Evolutionary conservation across 2,113 vertebrate species (phyloP), one percentile per base, ranked within the genome.

Genomic region (Cyanoramphus novaezelandiae): DNA sequence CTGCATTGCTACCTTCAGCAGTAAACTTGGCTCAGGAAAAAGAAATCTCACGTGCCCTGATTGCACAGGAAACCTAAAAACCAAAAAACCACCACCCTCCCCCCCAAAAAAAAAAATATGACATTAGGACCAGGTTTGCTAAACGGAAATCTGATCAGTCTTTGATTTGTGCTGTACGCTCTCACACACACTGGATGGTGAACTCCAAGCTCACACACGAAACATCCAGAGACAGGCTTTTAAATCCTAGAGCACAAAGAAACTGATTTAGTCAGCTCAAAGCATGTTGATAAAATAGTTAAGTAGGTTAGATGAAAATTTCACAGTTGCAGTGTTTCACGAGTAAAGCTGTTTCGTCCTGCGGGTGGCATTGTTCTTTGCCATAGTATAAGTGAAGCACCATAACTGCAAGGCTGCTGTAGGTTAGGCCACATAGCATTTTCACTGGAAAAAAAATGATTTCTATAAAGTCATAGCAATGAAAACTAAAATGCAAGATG

Each of bases 261-360:
- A 92, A 24, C 27, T 4, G 25, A 86, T 89, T 82, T 92, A 91
- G 95, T 90, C 76, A 94, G 17, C 82, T 94, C 57, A 84, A 68
- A 86, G 65, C 65, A 49, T 28, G 69, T 65, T 94, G 86, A 89
- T 95, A 87, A 93, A 92, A 91, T 71, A 83, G 47, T 84, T 94
- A 91, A 93, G 69, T 37, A 93, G 90, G 84, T 91, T 57, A 88
- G 35, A 88, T 79, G 90, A 82, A 92, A 91, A 92, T 79, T 92
- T 62, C 24, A 12, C 35, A 35, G 17, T 89, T 37, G 24, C n/a
- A 91, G 1, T 78, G 37, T 17, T 88, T 83, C 41, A 72, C n/a
- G 69, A 84, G 62, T 41, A 65, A 91, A 92, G 72, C 39, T 83
- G 9, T 81, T 95, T 25, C 35, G 79, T 75, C 27, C 55, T 41